Conservation (phyloP, 2,113 vertebrate genomes). For the Coreoperca whiteheadi region DNA sequence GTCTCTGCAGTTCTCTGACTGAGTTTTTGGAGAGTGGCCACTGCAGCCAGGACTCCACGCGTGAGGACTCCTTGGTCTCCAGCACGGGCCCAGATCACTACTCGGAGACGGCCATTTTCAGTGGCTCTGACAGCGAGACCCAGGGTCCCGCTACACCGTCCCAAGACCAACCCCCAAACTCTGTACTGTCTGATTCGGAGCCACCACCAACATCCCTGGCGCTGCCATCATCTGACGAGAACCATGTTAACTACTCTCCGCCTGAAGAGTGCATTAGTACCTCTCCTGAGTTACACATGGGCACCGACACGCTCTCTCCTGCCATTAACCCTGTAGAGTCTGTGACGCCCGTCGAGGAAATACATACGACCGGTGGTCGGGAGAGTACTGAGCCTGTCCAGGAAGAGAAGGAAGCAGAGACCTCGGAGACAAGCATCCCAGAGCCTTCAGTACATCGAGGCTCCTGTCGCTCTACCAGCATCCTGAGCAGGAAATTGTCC, state of each 20-base stretch:
- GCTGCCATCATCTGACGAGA: not conserved
- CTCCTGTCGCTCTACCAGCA: conserved; percentile 45
- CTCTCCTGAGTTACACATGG: not conserved
- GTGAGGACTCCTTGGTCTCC: conserved; percentile 78
- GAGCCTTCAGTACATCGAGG: not conserved
- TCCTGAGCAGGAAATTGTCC: conserved; percentile 56
- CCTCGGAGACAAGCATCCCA: not conserved
- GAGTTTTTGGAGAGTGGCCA: conserved; percentile 69
- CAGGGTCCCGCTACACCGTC: conserved; percentile 12
- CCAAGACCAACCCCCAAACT: conserved; percentile 10
- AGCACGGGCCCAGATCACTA: conserved; percentile 67
- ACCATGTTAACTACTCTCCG: not conserved
- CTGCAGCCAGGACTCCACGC: conserved; percentile 82
- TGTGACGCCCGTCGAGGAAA: conserved; percentile 10
- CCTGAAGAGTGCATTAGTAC: not conserved
- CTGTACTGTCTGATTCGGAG: conserved; percentile 7
- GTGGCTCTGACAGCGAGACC: conserved; percentile 69
- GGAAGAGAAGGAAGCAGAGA: conserved; percentile 7
- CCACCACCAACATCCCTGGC: not conserved
- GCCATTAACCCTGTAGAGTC: conserved; percentile 4
- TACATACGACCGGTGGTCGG: not conserved
- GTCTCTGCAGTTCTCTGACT: conserved; percentile 51
- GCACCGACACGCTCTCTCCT: not conserved
- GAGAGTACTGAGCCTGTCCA: not conserved
- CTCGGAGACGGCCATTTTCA: conserved; percentile 68